Evolutionary conservation across 64 coral and sea anemone species (phyloP), one percentile per base, ranked within the genome.

Genomic region (Pocillopora verrucosa): DNA sequence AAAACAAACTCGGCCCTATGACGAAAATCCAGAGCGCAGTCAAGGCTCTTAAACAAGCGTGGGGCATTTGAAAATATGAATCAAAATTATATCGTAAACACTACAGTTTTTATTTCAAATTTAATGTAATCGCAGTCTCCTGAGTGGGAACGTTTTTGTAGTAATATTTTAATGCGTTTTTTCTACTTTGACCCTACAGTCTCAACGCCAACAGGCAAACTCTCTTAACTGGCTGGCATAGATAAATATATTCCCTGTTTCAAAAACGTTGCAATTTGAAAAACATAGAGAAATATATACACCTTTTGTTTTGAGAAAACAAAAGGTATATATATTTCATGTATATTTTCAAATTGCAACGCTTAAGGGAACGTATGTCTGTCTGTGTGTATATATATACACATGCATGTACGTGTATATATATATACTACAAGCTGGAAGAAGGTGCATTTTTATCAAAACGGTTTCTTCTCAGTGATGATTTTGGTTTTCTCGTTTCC

Each of bases 1-100:
- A 96, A 51, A 96, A 96, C 76, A 96, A 96, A 74, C 88, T 96
- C 13, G 95, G 95, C 60, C 95, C 95, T 16, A 96, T 96, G 95
- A 96, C 95, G 17, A 96, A 96, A 78, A 96, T 96, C 68, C 95
- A 96, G 86, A 96, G 93, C 65, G 95, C 95, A 16, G 88, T 96
- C 30, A 84, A 89, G 56, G 95, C 95, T 16, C 78, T 96, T n/a
- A 96, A 96, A 72, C 95, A 96, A 63, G 91, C 91, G 25, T 96
- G 95, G 95, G 95, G 95, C 69, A 96, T 96, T 76, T 96, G 79
- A 93, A 84, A 56, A 70, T 70, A 51, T 24, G 41, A 69, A 69
- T 83, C 36, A 17, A 70, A 41, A 65, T 84, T 56, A 72, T 84
- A 72, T 72, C 65, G 56, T 14, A 22, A 84, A 84, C 64, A 4